Evolutionary conservation across 2,113 vertebrate genomes (phyloP).

Genomic region (Chunga burmeisteri): DNA sequence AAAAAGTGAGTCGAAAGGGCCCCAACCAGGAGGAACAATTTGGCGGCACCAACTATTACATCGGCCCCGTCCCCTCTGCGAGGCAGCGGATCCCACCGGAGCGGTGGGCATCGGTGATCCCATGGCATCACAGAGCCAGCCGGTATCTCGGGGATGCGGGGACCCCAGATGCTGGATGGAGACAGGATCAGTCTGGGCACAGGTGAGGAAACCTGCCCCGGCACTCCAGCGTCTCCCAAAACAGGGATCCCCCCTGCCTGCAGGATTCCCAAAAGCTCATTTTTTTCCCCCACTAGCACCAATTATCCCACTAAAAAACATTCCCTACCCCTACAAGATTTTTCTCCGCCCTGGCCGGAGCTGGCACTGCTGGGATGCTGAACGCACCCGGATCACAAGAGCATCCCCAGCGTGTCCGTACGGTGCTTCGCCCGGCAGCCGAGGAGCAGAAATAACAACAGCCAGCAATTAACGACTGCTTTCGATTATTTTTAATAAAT

Average conservation of each 20-base stretch:
- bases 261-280: not conserved
- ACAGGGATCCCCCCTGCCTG: rapidly evolving
- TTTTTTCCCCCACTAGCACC: rapidly evolving
- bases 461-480: not conserved
- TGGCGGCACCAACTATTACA: not conserved
- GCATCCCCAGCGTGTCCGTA: rapidly evolving
- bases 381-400: rapidly evolving
- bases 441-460: rapidly evolving
- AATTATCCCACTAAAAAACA: not conserved
- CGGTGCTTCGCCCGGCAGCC: not conserved
- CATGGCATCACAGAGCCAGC: not conserved
- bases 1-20: not conserved
- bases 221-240: not conserved
- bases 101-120: not conserved
- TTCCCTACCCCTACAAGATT: not conserved
- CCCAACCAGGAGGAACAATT: not conserved
- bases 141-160: rapidly evolving
- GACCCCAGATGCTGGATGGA: rapidly evolving
- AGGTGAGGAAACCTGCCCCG: not conserved
- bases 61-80: rapidly evolving
- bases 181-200: not conserved
- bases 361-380: not conserved
- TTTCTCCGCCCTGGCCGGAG: not conserved
- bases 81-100: not conserved
- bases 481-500: not conserved